Base-by-base conservation (phyloP, 2,888 invertebrate genomes). In the Drosophila picticornis region DNA sequence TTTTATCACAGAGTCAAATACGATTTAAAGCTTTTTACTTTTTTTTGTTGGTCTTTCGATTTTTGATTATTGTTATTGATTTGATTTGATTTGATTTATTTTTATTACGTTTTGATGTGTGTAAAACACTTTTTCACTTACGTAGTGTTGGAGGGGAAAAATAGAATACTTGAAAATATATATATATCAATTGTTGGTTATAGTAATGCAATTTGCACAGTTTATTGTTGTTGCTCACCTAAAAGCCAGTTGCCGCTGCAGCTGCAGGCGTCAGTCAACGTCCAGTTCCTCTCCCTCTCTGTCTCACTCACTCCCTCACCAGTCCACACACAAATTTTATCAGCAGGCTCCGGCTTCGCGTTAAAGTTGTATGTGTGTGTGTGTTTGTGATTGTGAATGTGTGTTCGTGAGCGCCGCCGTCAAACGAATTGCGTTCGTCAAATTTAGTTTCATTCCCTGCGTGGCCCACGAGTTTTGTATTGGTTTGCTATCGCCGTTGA, bases 151-250 rank as follows among this genome's bases (percentile, higher is more conserved):
- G 85, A 90, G 81, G 87, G 90, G 90, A 87, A 87, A 90, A 86
- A 90, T 87, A 90, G 89, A 87, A 88, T 86, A 83, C 89, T 90
- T 87, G 90, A 87, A 83, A 84, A 84, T 78, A 78, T 78, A 78
- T 77, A 72, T 77, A 74, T 74, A 76, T 86, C 80, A 90, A 83
- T 87, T 74, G 70, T 82, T 81, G 77, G 76, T 72, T 80, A 77
- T 75, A 71, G 61, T 66, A 29, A 29, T 77, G 66, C 69, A 76
- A 73, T 80, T 73, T 85, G 81, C 73, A 75, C 62, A 72, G 36
- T 81, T 73, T 69, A 55, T 76, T 67, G 51, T 75, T 83, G 86
- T 74, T 75, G 75, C 87, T 87, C 88, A 87, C 87, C 87, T 83
- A 78, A 66, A 61, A 52, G 55, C 48, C 43, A 62, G 68, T 66